These are phyloP conservation scores for Alviniconcha strummeri DNA, from an alignment of 2,888 invertebrate species.

Conservation along the genomic window DNA sequence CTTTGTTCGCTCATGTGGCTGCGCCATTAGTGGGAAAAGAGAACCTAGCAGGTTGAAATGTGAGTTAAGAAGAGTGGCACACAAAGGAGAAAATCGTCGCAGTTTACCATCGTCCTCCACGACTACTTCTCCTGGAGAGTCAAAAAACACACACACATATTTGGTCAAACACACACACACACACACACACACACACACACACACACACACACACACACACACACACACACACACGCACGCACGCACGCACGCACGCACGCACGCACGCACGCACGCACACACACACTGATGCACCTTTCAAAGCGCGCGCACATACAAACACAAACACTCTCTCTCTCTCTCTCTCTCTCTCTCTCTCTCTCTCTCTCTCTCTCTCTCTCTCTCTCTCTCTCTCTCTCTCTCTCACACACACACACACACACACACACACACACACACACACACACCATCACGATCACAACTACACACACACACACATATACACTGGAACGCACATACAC, in stretches of 20 bases:
- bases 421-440: conserved; percentile 3
- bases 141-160: conserved; percentile 4
- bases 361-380: too few relatives aligned
- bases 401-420: not conserved
- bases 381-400: not conserved
- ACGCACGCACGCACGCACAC: not conserved
- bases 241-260: not conserved
- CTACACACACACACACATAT: not conserved
- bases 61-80: too few relatives aligned
- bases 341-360: too few relatives aligned
- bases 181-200: not conserved
- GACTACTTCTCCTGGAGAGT: not conserved
- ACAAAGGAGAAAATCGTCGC: too few relatives aligned
- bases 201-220: not conserved
- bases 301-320: not conserved
- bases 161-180: not conserved
- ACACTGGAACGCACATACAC: not conserved
- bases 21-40: too few relatives aligned
- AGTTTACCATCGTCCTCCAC: not conserved
- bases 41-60: too few relatives aligned
- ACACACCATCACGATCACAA: too few relatives aligned
- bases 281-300: not conserved
- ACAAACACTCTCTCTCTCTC: not conserved
- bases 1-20: too few relatives aligned
- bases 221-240: not conserved